These are phyloP conservation scores for Drosophila busckii DNA, from an alignment of 1,140 invertebrate genomes.

Conservation along the genomic window DNA sequence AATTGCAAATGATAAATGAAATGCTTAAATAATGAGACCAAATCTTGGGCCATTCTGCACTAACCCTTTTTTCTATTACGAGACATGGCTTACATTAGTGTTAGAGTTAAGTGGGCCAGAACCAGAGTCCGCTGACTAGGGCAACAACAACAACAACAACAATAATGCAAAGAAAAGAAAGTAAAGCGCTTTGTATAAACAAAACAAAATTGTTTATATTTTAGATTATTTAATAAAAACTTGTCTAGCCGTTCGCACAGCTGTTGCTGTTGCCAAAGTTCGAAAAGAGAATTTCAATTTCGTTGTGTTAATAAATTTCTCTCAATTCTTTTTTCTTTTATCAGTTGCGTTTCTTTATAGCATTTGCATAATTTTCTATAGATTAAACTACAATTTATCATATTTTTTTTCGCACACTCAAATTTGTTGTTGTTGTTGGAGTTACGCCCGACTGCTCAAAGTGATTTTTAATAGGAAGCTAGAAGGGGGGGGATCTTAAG, in stretches of 20 bases:
- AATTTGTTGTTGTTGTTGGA: constrained; percentile 35
- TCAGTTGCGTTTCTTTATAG: constrained; percentile 29
- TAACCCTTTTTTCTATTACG: constrained; percentile 28
- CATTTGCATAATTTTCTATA: constrained; percentile 71
- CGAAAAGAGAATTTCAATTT: constrained; percentile 17
- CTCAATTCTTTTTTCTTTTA: background rate
- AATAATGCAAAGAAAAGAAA: too few species aligned
- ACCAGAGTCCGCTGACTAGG: too few species aligned
- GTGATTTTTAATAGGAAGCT: constrained; percentile 69
- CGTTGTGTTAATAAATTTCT: background rate
- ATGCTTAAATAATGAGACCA: constrained; percentile 64
- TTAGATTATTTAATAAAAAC: too few species aligned
- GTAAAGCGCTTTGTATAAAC: too few species aligned
- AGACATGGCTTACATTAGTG: too few species aligned
- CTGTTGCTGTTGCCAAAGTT: too few species aligned
- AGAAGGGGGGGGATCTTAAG: constrained; percentile 46
- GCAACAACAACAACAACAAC: too few species aligned
- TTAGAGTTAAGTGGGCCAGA: too few species aligned
- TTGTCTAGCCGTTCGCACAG: too few species aligned
- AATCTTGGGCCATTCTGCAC: constrained; percentile 21
- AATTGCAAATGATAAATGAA: constrained; percentile 69
- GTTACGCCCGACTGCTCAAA: constrained; percentile 60
- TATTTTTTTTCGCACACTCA: constrained; percentile 50
- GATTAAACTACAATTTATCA: constrained; percentile 76
- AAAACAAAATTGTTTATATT: too few species aligned